Base-by-base conservation (phyloP, 1,140 invertebrate genomes). In the Brachionus angularis region DNA sequence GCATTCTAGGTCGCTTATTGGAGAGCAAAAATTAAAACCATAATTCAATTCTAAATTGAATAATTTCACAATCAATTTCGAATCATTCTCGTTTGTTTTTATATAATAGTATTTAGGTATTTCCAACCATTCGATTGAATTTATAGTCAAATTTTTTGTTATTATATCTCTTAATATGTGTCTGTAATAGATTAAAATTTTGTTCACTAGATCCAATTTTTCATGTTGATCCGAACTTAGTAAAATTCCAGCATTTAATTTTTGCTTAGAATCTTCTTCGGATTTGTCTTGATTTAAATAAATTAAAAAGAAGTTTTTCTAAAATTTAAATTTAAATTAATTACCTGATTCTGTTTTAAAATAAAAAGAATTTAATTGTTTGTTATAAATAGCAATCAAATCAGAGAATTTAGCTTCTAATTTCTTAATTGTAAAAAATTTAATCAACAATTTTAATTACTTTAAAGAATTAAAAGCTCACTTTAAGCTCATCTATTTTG, bases 141-240 rank as follows among this genome's bases (percentile, higher is more conserved):
- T 36, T 23, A 39, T 23, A 39, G 36, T 58, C 18, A 39, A 23
- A 58, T 58, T 58, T 58, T 58, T 39, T 12, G 5, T 58, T 21
- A 27, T n/a, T 18, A 58, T 21, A 3, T 58, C 33, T 10, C 16
- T 36, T 23, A 58, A 23, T 39, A 58, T 18, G 23, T 36, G 23
- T 58, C 39, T 58, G 34, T 58, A 58, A 42, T 58, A 58, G 23
- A 58, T 58, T 14, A 58, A 58, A 39, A 58, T 58, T 58, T 58
- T 58, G 14, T 23, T 58, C 23, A 58, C 12, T 39, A 58, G 39
- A 58, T 58, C 36, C 23, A 58, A 39, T 58, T 58, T 58, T 39
- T 58, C 34, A 39, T 39, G 34, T 25, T 58, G 53, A 39, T 58
- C 53, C 12, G 34, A 58, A 36, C 53, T 39, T 23, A 58, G 23